Conservation (phyloP, 1,140 invertebrate genomes). For the Caenorhabditis remanei region DNA sequence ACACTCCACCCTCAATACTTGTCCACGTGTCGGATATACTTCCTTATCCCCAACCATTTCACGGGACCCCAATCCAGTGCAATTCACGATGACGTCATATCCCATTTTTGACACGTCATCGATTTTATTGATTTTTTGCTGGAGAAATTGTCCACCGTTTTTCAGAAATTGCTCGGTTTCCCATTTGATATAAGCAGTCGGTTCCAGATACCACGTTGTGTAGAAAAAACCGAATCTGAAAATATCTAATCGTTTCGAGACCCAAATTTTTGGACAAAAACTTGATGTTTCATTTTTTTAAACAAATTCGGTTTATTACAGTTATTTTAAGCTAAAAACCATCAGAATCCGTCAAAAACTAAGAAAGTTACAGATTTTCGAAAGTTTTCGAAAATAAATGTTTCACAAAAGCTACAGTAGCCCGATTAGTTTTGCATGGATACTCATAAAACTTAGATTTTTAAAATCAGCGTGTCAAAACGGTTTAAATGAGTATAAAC, state of each 20-base stretch:
- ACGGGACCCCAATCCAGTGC: slow-evolving; percentile 87
- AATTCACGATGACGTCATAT: slow-evolving; percentile 89
- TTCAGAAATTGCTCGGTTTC: slow-evolving; percentile 61
- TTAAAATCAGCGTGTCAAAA: no score
- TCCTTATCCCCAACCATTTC: slow-evolving; percentile 85
- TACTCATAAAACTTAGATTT: no score
- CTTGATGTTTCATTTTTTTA: not conserved
- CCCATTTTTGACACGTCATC: slow-evolving; percentile 75
- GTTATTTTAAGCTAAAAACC: not conserved
- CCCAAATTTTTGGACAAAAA: not conserved
- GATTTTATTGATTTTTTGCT: slow-evolving; percentile 55
- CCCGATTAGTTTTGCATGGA: no score
- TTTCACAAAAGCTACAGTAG: no score
- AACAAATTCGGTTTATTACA: not conserved
- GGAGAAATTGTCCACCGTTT: slow-evolving; percentile 54
- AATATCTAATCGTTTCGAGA: not conserved
- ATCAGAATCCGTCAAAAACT: no score
- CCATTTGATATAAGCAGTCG: slow-evolving; percentile 67
- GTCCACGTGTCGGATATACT: slow-evolving; percentile 82
- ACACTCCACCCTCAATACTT: slow-evolving; percentile 83
- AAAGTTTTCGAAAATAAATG: no score
- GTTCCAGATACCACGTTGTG: slow-evolving; percentile 68
- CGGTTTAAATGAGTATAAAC: no score
- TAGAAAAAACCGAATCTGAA: slow-evolving; percentile 68
- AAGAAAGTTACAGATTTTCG: no score